Percentiles rank a stretch among this genome's conserved stretches.
phyloP scores from a whole-genome alignment of 2,888 invertebrate genomes.

The Drosophila greeni region DNA sequence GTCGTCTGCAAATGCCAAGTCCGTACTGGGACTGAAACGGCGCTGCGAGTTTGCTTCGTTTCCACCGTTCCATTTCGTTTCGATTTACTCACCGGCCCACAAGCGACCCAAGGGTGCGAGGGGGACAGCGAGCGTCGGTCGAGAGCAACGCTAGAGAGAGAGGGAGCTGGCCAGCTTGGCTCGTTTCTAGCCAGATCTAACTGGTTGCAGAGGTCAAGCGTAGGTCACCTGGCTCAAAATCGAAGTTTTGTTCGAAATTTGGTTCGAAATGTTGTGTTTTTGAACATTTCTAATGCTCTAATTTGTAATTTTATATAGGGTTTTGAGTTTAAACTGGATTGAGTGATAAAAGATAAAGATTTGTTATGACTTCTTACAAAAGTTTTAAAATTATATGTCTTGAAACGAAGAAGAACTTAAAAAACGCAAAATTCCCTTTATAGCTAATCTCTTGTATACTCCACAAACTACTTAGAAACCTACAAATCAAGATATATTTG shows the following conservation, averaged over 20 bases:
- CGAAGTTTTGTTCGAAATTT: too few species aligned
- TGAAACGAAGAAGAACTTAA: too few species aligned
- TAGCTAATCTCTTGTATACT: too few species aligned
- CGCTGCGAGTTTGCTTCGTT: conserved; percentile 63
- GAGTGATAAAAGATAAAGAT: too few species aligned
- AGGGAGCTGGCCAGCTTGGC: conserved; percentile 15
- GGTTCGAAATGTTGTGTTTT: too few species aligned
- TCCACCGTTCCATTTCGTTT: conserved; percentile 68
- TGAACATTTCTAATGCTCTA: too few species aligned
- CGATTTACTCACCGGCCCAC: conserved; percentile 32
- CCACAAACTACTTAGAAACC: too few species aligned
- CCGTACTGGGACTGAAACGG: conserved; percentile 72
- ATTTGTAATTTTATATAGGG: too few species aligned
- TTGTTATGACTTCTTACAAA: too few species aligned
- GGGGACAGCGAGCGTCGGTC: background rate
- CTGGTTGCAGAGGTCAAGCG: conserved; percentile 7
- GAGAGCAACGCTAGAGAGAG: conserved; percentile 14
- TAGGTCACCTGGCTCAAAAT: conserved; percentile 6
- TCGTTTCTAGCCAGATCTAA: conserved; percentile 16
- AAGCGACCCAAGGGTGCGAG: conserved; percentile 4
- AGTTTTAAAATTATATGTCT: too few species aligned
- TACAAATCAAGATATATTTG: background rate
- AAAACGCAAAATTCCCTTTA: too few species aligned
- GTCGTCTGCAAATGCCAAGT: conserved; percentile 75
- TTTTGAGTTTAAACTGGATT: too few species aligned